These are phyloP conservation scores for Strigamia crassipes DNA, from an alignment of 2,888 invertebrate species.

Conservation along the genomic window DNA sequence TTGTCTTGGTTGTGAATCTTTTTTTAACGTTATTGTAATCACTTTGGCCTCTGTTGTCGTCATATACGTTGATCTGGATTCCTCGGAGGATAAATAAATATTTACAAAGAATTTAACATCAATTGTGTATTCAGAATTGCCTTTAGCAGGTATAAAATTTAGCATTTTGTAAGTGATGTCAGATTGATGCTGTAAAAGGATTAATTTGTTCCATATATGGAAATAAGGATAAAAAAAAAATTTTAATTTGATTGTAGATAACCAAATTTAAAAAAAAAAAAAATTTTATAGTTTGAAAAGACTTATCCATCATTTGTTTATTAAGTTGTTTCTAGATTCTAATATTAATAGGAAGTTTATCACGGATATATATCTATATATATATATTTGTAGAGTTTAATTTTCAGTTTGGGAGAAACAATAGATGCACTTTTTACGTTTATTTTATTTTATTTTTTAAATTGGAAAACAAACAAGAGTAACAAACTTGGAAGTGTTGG, in stretches of 20 bases:
- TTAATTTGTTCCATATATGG: neutral
- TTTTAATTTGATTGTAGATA: neutral
- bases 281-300: neutral
- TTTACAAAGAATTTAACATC: conserved; percentile 28
- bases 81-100: neutral
- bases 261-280: too few species aligned
- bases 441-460: neutral
- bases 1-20: conserved; percentile 20
- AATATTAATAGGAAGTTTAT: neutral
- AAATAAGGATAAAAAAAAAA: neutral
- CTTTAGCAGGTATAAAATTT: neutral
- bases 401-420: neutral
- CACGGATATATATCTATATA: too few species aligned
- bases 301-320: conserved; percentile 23
- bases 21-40: conserved; percentile 7
- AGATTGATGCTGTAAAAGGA: neutral
- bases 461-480: neutral
- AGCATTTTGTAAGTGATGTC: neutral
- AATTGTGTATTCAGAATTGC: conserved; percentile 16
- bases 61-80: neutral
- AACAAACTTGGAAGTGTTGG: neutral
- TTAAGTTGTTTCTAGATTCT: conserved; percentile 3
- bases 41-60: conserved; percentile 19
- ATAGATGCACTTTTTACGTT: neutral
- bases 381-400: neutral